phyloP scores from a whole-genome alignment of 2,797 vertebrate genomes.

The Onychomys leucogaster region DNA sequence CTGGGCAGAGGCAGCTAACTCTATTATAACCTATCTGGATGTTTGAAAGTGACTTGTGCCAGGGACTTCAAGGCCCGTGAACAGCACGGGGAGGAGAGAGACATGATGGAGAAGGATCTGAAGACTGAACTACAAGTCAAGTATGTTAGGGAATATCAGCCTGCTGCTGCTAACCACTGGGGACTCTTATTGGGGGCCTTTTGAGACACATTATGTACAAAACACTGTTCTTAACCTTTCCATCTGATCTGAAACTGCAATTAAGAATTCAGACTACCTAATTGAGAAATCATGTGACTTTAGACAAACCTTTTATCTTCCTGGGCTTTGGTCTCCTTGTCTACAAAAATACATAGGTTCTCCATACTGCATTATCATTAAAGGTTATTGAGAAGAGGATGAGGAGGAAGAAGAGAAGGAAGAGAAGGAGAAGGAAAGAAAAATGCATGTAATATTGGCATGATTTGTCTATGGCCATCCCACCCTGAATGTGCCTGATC shows the following conservation, averaged over 20 bases:
- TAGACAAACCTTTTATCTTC: background rate
- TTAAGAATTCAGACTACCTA: background rate
- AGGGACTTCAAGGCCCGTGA: background rate
- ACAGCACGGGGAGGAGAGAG: fast-evolving
- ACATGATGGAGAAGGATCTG: background rate
- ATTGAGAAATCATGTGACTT: background rate
- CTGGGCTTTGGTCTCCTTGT: background rate
- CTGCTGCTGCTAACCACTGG: background rate
- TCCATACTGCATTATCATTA: background rate
- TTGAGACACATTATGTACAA: background rate
- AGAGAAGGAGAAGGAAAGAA: background rate
- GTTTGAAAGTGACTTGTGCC: background rate
- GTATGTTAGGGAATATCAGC: background rate
- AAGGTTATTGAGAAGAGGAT: background rate
- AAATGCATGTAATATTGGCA: background rate
- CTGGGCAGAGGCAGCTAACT: background rate
- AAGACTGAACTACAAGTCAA: background rate
- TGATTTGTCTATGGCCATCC: background rate
- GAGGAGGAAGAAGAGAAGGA: background rate
- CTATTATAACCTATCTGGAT: background rate
- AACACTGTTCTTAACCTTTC: background rate
- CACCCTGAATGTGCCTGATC: background rate
- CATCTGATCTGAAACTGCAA: background rate
- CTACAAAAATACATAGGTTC: background rate
- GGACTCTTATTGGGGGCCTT: fast-evolving